These are phyloP conservation scores for Oreortyx pictus DNA, from an alignment of 2,797 vertebrate species.

Conservation along the genomic window DNA sequence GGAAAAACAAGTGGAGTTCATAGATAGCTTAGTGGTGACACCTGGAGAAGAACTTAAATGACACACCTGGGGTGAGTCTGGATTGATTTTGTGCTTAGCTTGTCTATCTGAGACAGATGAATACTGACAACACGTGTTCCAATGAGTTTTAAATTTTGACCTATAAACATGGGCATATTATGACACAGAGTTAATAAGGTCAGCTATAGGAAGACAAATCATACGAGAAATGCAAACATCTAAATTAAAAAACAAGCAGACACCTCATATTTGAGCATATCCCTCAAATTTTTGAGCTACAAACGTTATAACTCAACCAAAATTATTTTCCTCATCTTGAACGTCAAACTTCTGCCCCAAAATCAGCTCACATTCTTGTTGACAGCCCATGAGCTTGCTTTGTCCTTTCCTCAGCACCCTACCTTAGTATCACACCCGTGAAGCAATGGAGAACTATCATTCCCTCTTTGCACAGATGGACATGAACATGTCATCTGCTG, in stretches of 20 bases:
- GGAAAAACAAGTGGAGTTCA: background rate
- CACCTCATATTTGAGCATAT: background rate
- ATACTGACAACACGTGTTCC: background rate
- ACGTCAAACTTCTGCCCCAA: background rate
- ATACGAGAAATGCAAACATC: background rate
- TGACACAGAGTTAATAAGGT: background rate
- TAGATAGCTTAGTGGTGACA: background rate
- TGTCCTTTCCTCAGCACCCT: background rate
- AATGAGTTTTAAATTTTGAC: background rate
- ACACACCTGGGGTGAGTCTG: background rate
- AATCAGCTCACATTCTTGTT: background rate
- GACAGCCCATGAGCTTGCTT: background rate
- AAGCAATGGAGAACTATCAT: background rate
- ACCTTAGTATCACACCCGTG: background rate
- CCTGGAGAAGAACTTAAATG: background rate
- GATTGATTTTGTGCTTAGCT: background rate
- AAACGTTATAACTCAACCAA: background rate
- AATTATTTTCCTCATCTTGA: background rate
- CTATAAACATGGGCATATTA: background rate
- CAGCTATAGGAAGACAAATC: background rate
- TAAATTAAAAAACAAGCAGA: background rate
- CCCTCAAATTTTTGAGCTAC: background rate
- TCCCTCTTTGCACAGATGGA: background rate
- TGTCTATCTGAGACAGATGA: background rate
- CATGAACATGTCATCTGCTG: background rate